Conservation (phyloP, 2,797 vertebrate species). For the Sibirionetta formosa region DNA sequence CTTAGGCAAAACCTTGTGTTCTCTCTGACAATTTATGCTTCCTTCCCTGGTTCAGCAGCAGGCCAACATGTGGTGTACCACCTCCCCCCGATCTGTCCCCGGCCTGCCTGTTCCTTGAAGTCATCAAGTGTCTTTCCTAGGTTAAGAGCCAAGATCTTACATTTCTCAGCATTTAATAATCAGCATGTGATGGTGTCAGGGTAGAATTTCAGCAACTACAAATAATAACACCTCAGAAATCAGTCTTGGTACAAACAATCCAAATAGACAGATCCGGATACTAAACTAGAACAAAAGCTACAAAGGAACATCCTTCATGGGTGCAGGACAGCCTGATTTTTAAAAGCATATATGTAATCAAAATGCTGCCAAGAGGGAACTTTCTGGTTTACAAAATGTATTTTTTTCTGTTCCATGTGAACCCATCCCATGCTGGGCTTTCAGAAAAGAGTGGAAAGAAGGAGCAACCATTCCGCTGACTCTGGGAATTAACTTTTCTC, state of each 20-base stretch:
- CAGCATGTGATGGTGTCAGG: neutral
- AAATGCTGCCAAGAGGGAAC: neutral
- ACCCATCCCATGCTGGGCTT: neutral
- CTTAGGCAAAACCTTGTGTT: fast-evolving
- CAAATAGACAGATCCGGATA: neutral
- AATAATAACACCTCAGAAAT: neutral
- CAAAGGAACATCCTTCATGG: neutral
- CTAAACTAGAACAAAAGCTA: neutral
- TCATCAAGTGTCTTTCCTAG: neutral
- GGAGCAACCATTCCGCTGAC: neutral
- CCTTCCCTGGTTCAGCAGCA: neutral
- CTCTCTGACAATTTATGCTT: fast-evolving
- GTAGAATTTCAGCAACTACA: neutral
- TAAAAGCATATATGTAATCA: fast-evolving
- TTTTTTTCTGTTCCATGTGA: neutral
- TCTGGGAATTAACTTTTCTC: neutral
- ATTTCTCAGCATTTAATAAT: conserved; percentile 9
- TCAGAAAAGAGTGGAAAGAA: neutral
- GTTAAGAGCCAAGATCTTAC: neutral
- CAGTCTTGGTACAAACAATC: neutral
- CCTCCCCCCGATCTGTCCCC: neutral
- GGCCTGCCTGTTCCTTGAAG: neutral
- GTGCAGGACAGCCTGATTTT: neutral
- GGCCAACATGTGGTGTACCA: neutral
- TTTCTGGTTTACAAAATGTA: neutral